These are phyloP conservation scores for Pogona vitticeps DNA, from an alignment of 2,113 vertebrate genomes.

Conservation along the genomic window DNA sequence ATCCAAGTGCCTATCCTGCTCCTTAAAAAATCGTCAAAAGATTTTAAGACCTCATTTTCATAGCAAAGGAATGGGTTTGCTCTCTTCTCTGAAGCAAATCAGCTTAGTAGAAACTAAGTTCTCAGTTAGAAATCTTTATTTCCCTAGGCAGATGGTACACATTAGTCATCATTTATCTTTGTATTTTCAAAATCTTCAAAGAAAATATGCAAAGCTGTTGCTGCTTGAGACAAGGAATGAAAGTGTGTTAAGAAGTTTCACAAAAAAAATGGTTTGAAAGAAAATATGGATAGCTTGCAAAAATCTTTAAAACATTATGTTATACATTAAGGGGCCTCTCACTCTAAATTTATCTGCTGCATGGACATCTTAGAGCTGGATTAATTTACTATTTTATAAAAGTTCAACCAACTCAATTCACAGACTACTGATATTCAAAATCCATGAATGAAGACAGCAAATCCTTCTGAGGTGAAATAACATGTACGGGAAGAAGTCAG, in stretches of 20 bases:
- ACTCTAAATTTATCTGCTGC: constrained; percentile 26
- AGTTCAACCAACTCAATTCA: background rate
- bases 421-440: background rate
- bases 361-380: background rate
- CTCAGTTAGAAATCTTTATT: constrained; percentile 44
- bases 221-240: constrained; percentile 31
- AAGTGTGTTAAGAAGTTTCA: constrained; percentile 39
- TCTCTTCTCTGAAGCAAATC: constrained; percentile 56
- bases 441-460: background rate
- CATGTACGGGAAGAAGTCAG: background rate
- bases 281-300: constrained; percentile 34
- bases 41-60: constrained; percentile 1
- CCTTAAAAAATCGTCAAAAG: constrained; percentile 13
- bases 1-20: background rate
- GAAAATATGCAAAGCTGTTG: constrained; percentile 59
- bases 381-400: constrained; percentile 10
- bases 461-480: constrained; percentile 6
- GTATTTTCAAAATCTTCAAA: constrained; percentile 58
- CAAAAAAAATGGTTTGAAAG: constrained; percentile 37
- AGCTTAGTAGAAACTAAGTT: constrained; percentile 46
- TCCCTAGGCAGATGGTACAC: constrained; percentile 57
- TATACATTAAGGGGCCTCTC: constrained; percentile 21
- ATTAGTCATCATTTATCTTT: constrained; percentile 71
- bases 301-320: constrained; percentile 17
- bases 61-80: background rate